Evolutionary conservation across 2,797 vertebrate genomes (phyloP).

Genomic region (Silurus aristotelis): DNA sequence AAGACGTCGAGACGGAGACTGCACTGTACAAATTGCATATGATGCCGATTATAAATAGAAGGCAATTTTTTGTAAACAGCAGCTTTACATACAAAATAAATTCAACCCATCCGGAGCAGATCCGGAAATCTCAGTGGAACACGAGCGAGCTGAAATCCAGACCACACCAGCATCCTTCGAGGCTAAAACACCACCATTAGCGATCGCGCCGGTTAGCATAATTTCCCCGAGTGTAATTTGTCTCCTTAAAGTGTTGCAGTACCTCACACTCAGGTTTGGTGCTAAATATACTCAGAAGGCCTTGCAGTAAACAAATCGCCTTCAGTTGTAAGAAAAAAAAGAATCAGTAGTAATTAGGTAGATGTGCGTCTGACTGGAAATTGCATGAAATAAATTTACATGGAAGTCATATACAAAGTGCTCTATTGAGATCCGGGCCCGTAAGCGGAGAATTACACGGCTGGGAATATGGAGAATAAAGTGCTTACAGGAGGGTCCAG

Average conservation of each 20-base stretch:
- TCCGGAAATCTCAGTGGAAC: slow-evolving; percentile 8
- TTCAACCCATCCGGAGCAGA: neutral
- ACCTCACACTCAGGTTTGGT: slow-evolving; percentile 23
- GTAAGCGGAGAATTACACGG: slow-evolving; percentile 20
- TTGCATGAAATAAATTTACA: slow-evolving; percentile 46
- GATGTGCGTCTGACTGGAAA: slow-evolving; percentile 47
- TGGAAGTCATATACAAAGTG: slow-evolving; percentile 53
- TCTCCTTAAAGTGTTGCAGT: slow-evolving; percentile 36
- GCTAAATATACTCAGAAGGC: slow-evolving; percentile 44
- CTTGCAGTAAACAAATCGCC: slow-evolving; percentile 38
- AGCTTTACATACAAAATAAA: neutral
- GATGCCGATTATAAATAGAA: neutral
- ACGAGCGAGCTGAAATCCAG: neutral
- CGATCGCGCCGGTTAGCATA: slow-evolving; percentile 29
- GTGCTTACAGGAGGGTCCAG: slow-evolving; percentile 16
- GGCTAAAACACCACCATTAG: slow-evolving; percentile 32
- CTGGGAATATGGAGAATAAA: slow-evolving; percentile 35
- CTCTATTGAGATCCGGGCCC: slow-evolving; percentile 55
- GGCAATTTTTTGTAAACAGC: neutral
- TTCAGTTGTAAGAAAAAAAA: neutral
- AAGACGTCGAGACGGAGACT: neutral
- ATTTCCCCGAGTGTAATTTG: slow-evolving; percentile 35
- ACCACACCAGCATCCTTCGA: slow-evolving; percentile 1
- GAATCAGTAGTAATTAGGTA: slow-evolving; percentile 43
- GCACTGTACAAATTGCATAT: neutral